Base-by-base conservation (phyloP, 2,113 vertebrate species). In the Elephantulus edwardii region DNA sequence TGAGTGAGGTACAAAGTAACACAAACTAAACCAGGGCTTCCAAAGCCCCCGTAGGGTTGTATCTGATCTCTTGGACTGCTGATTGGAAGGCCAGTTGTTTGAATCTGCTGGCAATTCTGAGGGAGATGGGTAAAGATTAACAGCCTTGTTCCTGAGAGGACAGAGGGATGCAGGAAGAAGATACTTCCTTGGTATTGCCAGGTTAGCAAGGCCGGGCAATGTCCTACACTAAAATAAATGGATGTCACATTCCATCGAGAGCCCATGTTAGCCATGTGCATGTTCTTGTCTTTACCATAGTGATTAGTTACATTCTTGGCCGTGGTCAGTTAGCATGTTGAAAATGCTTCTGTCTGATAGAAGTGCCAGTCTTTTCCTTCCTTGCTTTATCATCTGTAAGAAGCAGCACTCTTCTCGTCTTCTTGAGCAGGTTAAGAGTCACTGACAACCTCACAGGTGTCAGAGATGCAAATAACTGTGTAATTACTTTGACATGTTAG, bases 351-450 rank as follows among this genome's bases (percentile, higher is more conserved):
- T 56, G 72, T 79, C 19, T 89, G 66, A 54, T 38, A 80, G 54
- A 89, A 80, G 33, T 50, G 44, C 16, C 6, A 62, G 6, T 70
- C 91, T 62, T 78, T 12, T 46, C 84, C 82, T 81, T 50, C 44
- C 46, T 80, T 84, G 48, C 66, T 92, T 60, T 90, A 48, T 83
- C 66, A 64, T 92, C 76, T 88, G 70, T 40, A 90, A 13, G 70
- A 83, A 83, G 83, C 83, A 87, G 40, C 62, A 71, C 22, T 40
- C 58, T 11, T 74, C 58, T 26, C 28, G 50, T 88, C 62, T 78
- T 14, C 8, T 33, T 60, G 56, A 86, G 10, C 17, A 62, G 78
- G 70, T 86, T 44, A 74, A 38, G n/a, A 91, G 48, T 86, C 38
- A 35, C 64, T 94, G 54, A 77, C 46, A 68, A 71, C 46, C 42